Evolutionary conservation across 2,888 invertebrate species (phyloP), one percentile per base, ranked within the genome.

Genomic region (Chalcis sispes): DNA sequence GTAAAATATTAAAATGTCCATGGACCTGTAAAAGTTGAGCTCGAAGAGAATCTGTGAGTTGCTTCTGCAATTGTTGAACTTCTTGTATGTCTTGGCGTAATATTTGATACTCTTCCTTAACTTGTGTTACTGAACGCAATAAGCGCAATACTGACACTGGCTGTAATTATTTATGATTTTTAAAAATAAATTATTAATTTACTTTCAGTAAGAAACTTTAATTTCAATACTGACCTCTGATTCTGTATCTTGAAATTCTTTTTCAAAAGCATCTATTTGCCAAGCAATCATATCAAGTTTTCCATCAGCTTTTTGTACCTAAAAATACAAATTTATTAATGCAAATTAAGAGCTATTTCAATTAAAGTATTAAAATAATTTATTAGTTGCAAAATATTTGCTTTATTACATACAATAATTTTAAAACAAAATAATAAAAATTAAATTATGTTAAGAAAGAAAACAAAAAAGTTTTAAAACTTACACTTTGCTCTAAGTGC

Each of bases 31-130:
- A 90, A 84, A 95, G 91, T 87, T 95, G 95, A 76, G 92, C 90
- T 80, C 94, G 92, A 79, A 95, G 91, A n/a, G 94, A 92, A 77
- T 91, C 92, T 46, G 94, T 94, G 82, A 95, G 91, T 89, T 95
- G 95, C 80, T 93, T 92, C 88, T 95, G 95, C 82, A 95, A 88
- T 79, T 94, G 94, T 86, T 95, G 95, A 80, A 95, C 94, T 84
- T 95, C 95, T 82, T 93, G 91, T 83, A 95, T 91, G 89, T 95
- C 95, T 85, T 93, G 93, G 42, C 94, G 92, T 70, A 95, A 90
- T 84, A 94, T 93, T 87, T 94, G 93, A 89, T 95, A 95, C 88
- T 95, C 95, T 79, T 93, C 93, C 82, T 93, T 94, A 78, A 92
- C 92, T 90, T 92, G 89, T 15, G 94, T 93, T 78, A 95, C 95